Evolutionary conservation across 2,888 invertebrate genomes (phyloP).

Genomic region (Caenorhabditis virilis): DNA sequence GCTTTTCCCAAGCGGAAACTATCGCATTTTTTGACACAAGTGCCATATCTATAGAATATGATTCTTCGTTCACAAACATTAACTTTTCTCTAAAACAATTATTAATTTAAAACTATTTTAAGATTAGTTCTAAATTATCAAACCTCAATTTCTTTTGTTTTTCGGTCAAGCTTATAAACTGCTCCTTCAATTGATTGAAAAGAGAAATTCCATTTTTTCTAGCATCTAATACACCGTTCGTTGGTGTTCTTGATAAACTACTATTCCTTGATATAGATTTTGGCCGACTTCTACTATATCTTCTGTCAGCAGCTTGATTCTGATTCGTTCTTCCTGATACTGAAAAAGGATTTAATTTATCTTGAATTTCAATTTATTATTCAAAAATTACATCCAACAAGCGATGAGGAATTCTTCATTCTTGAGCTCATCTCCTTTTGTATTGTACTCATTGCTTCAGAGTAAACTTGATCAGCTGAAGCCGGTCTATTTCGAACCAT

Average conservation of each 20-base stretch:
- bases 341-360: too few species aligned
- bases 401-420: slow-evolving; percentile 54
- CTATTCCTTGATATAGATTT: slow-evolving; percentile 31
- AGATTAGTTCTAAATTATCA: too few species aligned
- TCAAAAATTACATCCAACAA: slow-evolving; percentile 49
- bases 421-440: slow-evolving; percentile 48
- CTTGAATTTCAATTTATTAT: too few species aligned
- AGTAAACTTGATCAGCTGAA: slow-evolving; percentile 62
- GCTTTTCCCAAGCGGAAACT: slow-evolving; percentile 62
- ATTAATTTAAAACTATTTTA: slow-evolving; percentile 14
- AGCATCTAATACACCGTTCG: not conserved
- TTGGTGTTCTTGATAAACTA: slow-evolving; percentile 17
- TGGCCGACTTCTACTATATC: slow-evolving; percentile 5
- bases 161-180: slow-evolving; percentile 57
- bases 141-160: slow-evolving; percentile 61
- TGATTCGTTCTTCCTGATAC: too few species aligned
- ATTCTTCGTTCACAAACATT: slow-evolving; percentile 80
- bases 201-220: slow-evolving; percentile 28
- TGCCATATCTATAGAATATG: slow-evolving; percentile 64
- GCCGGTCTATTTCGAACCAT: slow-evolving; percentile 71
- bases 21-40: slow-evolving; percentile 56
- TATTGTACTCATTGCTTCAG: slow-evolving; percentile 57
- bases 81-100: slow-evolving; percentile 70
- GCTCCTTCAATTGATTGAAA: slow-evolving; percentile 58
- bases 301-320: too few species aligned